These are phyloP conservation scores for Antechinus stuartii DNA, from an alignment of 2,113 vertebrate genomes.

Conservation along the genomic window DNA sequence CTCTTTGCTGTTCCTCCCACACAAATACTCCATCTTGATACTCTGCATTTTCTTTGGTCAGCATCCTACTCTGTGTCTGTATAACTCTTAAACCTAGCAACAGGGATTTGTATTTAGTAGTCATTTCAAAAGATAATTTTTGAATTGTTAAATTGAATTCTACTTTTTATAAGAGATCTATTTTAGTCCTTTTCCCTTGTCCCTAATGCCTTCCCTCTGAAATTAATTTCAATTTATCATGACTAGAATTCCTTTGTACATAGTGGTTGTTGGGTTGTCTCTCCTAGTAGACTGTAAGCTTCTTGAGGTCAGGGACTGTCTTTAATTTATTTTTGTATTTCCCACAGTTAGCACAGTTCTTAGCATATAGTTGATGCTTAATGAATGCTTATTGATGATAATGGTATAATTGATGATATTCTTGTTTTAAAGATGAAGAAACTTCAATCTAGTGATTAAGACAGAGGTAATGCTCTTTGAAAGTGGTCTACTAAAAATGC, in stretches of 20 bases:
- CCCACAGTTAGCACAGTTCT: neutral
- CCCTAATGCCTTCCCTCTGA: neutral
- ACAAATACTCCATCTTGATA: neutral
- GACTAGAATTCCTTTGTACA: neutral
- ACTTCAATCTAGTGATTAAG: neutral
- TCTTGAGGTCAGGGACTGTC: neutral
- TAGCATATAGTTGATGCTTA: neutral
- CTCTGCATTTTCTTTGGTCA: neutral
- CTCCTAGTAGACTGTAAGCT: neutral
- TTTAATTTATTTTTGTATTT: neutral
- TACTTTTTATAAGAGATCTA: neutral
- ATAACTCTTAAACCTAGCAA: neutral
- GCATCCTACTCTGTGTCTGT: neutral
- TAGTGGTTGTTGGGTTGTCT: too few species aligned
- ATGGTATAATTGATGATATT: neutral
- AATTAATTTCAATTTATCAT: neutral
- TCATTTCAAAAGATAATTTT: neutral
- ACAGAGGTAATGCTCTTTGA: neutral
- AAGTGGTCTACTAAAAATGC: neutral
- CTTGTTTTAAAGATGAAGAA: neutral
- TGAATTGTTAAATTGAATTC: neutral
- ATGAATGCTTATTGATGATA: neutral
- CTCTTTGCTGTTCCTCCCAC: neutral
- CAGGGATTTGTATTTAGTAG: neutral
- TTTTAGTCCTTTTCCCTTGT: neutral